These are phyloP conservation scores for Venustaconcha ellipsiformis DNA, from an alignment of 1,140 invertebrate genomes.

Conservation along the genomic window DNA sequence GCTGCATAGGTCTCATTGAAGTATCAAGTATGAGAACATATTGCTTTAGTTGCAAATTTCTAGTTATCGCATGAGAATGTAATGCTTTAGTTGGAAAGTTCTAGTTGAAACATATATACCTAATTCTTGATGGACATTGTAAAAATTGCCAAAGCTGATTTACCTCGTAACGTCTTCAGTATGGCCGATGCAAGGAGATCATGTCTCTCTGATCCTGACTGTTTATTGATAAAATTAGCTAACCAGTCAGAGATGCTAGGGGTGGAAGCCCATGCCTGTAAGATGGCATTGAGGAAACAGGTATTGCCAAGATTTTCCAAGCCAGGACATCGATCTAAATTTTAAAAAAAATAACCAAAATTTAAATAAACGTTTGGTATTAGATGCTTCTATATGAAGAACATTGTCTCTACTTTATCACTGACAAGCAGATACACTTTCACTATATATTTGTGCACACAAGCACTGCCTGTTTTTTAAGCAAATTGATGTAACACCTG, in stretches of 20 bases:
- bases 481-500: no score
- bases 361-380: background rate
- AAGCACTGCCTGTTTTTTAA: no score
- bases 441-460: no score
- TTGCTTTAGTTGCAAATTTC: no score
- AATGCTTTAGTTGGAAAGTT: no score
- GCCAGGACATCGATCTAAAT: slow-evolving; percentile 76
- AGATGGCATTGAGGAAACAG: slow-evolving; percentile 98
- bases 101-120: background rate
- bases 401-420: no score
- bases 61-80: no score
- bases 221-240: slow-evolving; percentile 62
- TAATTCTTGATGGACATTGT: background rate
- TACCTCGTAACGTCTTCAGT: slow-evolving; percentile 52
- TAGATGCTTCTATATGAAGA: no score
- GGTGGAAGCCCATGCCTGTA: slow-evolving; percentile 91
- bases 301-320: slow-evolving; percentile 96
- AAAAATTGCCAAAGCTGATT: background rate
- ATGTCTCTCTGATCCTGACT: slow-evolving; percentile 15
- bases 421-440: no score
- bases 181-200: slow-evolving; percentile 49
- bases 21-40: no score
- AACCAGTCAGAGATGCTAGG: slow-evolving; percentile 85
- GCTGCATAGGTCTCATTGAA: no score
- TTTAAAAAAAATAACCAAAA: slow-evolving; percentile 2